Percentiles rank a stretch among this genome's conserved stretches.
Evolutionary conservation across 2,888 invertebrate genomes (phyloP).

Genomic region (Pristionchus mayeri): DNA sequence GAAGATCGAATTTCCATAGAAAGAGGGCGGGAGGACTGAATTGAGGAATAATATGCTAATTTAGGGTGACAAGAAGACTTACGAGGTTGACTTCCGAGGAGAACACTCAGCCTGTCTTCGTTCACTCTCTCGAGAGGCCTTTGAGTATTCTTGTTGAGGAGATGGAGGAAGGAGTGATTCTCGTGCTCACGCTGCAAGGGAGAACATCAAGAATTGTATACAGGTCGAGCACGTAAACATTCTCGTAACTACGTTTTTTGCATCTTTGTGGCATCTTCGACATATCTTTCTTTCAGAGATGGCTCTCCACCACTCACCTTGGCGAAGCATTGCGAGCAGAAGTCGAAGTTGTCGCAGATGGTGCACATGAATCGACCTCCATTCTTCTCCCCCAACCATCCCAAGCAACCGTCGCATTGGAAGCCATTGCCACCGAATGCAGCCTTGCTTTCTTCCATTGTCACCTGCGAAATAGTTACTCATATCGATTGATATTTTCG

Average conservation of each 20-base stretch:
- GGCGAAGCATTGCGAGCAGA: not conserved
- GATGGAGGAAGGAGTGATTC: not conserved
- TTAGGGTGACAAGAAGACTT: too few species aligned
- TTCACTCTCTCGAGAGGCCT: not conserved
- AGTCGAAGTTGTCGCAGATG: slow-evolving; percentile 42
- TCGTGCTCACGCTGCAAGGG: not conserved
- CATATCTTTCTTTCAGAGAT: too few species aligned
- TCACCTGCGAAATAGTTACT: too few species aligned
- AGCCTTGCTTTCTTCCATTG: not conserved
- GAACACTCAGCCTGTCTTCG: not conserved
- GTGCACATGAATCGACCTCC: slow-evolving; percentile 40
- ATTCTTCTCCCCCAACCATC: not conserved
- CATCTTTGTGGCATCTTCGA: too few species aligned
- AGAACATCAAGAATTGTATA: too few species aligned
- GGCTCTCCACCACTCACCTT: not conserved
- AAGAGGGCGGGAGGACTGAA: not conserved
- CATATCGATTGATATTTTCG: too few species aligned
- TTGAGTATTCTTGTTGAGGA: not conserved
- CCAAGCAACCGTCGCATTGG: slow-evolving; percentile 2
- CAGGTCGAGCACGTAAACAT: too few species aligned
- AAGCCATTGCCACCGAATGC: not conserved
- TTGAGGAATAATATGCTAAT: not conserved
- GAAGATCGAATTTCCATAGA: too few species aligned
- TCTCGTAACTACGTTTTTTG: too few species aligned
- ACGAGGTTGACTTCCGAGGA: not conserved